phyloP scores from a whole-genome alignment of 2,797 vertebrate genomes.

The Otolemur crassicaudatus region DNA sequence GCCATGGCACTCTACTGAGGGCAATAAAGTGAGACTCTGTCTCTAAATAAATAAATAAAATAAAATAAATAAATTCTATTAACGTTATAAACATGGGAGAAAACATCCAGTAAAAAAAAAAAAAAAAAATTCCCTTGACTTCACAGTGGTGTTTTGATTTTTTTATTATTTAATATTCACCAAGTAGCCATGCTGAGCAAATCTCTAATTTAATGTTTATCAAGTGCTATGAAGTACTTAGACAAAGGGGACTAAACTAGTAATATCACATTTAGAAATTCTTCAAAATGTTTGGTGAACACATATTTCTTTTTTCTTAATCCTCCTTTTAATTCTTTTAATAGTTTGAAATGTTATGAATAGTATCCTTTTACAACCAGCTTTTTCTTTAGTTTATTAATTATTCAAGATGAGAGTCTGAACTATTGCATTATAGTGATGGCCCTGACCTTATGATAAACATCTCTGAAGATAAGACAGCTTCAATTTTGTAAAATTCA shows the following conservation, averaged over 20 bases:
- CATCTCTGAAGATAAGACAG: not conserved
- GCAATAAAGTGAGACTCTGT: no score
- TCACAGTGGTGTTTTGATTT: constrained; percentile 72
- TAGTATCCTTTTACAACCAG: constrained; percentile 68
- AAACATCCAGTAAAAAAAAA: constrained; percentile 64
- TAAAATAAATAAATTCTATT: constrained; percentile 42
- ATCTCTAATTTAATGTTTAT: constrained; percentile 72
- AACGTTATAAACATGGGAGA: constrained; percentile 34
- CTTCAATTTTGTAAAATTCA: not conserved
- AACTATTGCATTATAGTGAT: not conserved
- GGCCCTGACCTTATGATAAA: not conserved
- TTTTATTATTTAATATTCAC: constrained; percentile 80
- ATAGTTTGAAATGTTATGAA: constrained; percentile 76
- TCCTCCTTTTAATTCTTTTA: constrained; percentile 83
- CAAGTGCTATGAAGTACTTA: constrained; percentile 62
- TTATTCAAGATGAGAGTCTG: constrained; percentile 34
- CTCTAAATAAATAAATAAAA: no score
- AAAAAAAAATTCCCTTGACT: constrained; percentile 71
- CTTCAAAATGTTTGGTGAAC: constrained; percentile 81
- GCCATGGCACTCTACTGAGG: no score
- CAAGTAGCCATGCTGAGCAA: constrained; percentile 65
- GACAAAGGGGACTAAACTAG: constrained; percentile 38
- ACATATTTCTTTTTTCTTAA: constrained; percentile 68
- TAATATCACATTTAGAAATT: constrained; percentile 72
- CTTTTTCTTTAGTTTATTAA: constrained; percentile 70